These are phyloP conservation scores for Pseudoatta argentina DNA, from an alignment of 1,140 invertebrate genomes.

Conservation along the genomic window DNA sequence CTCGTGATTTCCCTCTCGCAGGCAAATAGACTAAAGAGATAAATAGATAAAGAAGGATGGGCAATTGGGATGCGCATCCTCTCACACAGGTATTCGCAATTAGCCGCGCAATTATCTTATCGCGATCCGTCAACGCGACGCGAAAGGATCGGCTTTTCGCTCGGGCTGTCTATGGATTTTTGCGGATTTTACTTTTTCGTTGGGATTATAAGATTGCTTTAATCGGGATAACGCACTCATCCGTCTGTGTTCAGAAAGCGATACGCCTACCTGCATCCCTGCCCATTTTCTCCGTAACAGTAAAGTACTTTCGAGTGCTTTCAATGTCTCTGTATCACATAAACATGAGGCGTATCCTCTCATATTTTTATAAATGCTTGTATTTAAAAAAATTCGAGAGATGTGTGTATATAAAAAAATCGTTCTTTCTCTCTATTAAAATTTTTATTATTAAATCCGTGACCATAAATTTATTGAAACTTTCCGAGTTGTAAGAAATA, in stretches of 20 bases:
- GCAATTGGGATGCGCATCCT: background rate
- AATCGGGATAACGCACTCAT: constrained; percentile 50
- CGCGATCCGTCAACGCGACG: background rate
- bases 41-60: constrained; percentile 35
- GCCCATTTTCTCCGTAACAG: constrained; percentile 58
- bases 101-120: constrained; percentile 48
- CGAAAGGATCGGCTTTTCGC: background rate
- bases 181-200: constrained; percentile 20
- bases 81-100: constrained; percentile 12
- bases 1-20: constrained; percentile 73
- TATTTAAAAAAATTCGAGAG: background rate
- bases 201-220: constrained; percentile 22
- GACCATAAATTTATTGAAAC: background rate
- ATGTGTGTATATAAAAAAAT: background rate
- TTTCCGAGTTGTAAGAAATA: background rate
- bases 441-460: constrained; percentile 4
- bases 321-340: constrained; percentile 14
- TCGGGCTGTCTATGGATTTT: background rate
- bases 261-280: constrained; percentile 54
- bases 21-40: constrained; percentile 67
- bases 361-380: background rate
- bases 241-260: constrained; percentile 71
- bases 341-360: background rate
- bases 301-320: constrained; percentile 45
- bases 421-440: background rate